Base-by-base conservation (phyloP, 2,113 vertebrate genomes). In the Butastur rufipennis region DNA sequence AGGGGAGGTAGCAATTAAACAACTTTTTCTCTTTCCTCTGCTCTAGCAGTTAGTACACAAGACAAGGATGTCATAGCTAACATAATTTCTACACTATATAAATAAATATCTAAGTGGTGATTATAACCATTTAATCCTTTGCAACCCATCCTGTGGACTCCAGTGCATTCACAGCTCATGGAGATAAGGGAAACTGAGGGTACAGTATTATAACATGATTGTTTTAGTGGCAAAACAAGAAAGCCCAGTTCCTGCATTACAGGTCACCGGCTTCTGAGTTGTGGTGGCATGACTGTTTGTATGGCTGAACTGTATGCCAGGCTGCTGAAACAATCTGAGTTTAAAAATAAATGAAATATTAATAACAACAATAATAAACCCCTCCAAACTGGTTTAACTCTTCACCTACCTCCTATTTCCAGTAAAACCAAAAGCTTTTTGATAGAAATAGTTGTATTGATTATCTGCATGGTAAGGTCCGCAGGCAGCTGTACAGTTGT, bases 401-500 rank as follows among this genome's bases (percentile, higher is more conserved):
- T 88, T 86, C 17, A 18, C 5, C 29, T 38, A 12, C 53, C 23
- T 71, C 31, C 34, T 67, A 0, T 59, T 63, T 40, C 17, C 22
- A 29, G 26, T 31, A 63, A 53, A 78, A 19, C 9, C 16, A 8
- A 10, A 34, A 58, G 38, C 14, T 68, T 38, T 50, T 52, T 34
- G 21, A 9, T n/a, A 56, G n/a, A 31, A 16, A 20, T 10, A 9
- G 31, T 11, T 25, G n/a, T 29, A 2, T 9, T 29, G 59, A 13
- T 43, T 7, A 26, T 10, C 48, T 18, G 45, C 9, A 6, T 2
- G 55, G 62, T 31, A 2, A 0, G 21, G 31, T 48, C 50, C 0
- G 2, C 20, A 9, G 59, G 38, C 34, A 25, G 83, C 31, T 22
- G 68, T 16, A 5, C 16, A 9, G 82, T 22, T 8, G 27, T 4